These are phyloP conservation scores for Syritta pipiens DNA, from an alignment of 2,888 invertebrate species.

Conservation along the genomic window DNA sequence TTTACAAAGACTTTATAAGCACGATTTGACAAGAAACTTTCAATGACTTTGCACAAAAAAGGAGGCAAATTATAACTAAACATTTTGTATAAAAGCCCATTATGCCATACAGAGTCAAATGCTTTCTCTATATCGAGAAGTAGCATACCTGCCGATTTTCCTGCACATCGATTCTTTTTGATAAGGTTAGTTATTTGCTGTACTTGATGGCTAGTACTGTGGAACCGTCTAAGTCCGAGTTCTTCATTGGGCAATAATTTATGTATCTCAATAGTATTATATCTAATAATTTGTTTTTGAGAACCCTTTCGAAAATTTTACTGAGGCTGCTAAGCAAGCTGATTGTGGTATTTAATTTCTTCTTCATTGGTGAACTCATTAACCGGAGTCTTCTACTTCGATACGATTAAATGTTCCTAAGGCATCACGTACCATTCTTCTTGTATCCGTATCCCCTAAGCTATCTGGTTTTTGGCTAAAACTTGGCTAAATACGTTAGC, in stretches of 20 bases:
- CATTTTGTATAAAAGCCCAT: conserved; percentile 71
- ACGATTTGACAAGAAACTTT: conserved; percentile 16
- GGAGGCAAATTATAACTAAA: conserved; percentile 21
- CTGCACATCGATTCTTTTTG: conserved; percentile 69
- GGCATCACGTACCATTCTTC: neutral
- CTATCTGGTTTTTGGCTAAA: neutral
- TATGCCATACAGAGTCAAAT: conserved; percentile 75
- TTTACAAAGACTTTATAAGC: neutral
- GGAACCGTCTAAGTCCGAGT: conserved; percentile 68
- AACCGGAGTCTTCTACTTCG: too few species aligned
- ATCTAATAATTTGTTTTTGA: neutral
- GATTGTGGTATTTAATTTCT: too few species aligned
- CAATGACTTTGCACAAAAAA: conserved; percentile 58
- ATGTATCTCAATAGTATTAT: too few species aligned
- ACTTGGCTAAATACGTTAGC: neutral
- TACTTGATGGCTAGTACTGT: conserved; percentile 72
- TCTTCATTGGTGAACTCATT: too few species aligned
- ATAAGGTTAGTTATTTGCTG: conserved; percentile 70
- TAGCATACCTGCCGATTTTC: conserved; percentile 70
- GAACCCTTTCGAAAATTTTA: neutral
- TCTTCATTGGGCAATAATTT: conserved; percentile 38
- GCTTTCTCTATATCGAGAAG: conserved; percentile 74
- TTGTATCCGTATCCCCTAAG: neutral
- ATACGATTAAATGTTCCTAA: neutral
- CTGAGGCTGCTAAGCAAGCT: neutral